phyloP scores from a whole-genome alignment of 1,140 invertebrate genomes.

The Trichonephila clavipes region DNA sequence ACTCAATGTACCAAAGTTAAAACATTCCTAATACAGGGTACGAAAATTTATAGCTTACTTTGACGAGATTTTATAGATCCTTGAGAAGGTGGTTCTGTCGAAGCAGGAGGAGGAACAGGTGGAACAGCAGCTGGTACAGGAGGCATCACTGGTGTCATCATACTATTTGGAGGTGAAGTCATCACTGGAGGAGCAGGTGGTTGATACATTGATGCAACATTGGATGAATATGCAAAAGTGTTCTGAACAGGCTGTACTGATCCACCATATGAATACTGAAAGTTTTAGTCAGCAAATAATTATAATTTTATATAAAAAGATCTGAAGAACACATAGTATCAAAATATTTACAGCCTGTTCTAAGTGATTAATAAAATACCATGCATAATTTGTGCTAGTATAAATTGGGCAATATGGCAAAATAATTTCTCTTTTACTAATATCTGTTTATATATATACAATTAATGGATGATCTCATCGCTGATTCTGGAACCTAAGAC shows the following conservation, averaged over 20 bases:
- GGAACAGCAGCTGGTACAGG: slow-evolving; percentile 32
- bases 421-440: no score
- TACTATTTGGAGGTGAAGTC: background rate
- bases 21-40: background rate
- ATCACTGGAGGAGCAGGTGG: background rate
- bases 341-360: no score
- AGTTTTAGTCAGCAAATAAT: background rate
- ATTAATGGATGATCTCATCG: no score
- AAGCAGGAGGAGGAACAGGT: background rate
- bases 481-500: no score
- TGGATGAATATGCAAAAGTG: slow-evolving; percentile 18
- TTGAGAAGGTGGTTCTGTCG: background rate
- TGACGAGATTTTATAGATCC: background rate
- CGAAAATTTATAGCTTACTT: background rate
- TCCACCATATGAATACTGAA: slow-evolving; percentile 58
- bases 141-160: background rate
- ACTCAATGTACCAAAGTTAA: no score
- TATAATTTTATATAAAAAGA: no score
- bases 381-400: no score
- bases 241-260: background rate
- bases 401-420: no score
- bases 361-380: no score
- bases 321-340: no score
- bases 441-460: no score
- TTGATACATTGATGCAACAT: slow-evolving; percentile 12